Percentiles rank a stretch among this genome's conserved stretches.
Evolutionary conservation across 2,113 vertebrate genomes (phyloP).

Genomic region (Stictonetta naevosa): DNA sequence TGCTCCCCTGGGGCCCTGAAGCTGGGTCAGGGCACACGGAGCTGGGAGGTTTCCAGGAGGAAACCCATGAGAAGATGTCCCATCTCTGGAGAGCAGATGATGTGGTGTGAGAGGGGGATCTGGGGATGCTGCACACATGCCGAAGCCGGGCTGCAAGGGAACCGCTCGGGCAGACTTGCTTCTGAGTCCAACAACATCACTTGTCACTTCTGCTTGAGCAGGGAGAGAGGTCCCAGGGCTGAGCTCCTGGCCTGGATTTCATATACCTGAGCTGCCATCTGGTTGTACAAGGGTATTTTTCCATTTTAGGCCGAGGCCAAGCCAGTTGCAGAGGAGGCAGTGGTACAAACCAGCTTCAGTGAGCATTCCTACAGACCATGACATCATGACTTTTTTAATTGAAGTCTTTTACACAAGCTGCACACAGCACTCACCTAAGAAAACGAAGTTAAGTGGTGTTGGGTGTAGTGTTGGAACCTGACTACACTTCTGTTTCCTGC

Average conservation of each 20-base stretch:
- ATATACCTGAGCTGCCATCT: neutral
- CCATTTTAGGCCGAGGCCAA: neutral
- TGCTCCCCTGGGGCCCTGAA: rapidly evolving
- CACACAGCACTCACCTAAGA: neutral
- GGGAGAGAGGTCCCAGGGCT: neutral
- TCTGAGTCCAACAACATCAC: rapidly evolving
- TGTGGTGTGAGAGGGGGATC: neutral
- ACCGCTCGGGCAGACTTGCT: neutral
- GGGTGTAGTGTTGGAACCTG: neutral
- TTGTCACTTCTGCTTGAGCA: neutral
- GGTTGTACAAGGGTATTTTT: rapidly evolving
- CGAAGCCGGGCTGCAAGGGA: neutral
- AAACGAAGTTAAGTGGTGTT: neutral
- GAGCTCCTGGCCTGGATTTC: neutral
- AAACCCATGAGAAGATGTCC: rapidly evolving
- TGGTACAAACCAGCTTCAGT: neutral
- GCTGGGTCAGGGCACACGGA: rapidly evolving
- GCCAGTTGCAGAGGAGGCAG: neutral
- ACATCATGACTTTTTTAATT: neutral
- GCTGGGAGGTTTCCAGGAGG: neutral
- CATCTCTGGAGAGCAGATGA: rapidly evolving
- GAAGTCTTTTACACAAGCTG: neutral
- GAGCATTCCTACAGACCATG: neutral
- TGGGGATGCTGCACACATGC: rapidly evolving
- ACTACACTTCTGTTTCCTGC: neutral